Evolutionary conservation across 64 coral and sea anemone genomes (phyloP), one percentile per base, ranked within the genome.

Genomic region (Pachyseris speciosa): DNA sequence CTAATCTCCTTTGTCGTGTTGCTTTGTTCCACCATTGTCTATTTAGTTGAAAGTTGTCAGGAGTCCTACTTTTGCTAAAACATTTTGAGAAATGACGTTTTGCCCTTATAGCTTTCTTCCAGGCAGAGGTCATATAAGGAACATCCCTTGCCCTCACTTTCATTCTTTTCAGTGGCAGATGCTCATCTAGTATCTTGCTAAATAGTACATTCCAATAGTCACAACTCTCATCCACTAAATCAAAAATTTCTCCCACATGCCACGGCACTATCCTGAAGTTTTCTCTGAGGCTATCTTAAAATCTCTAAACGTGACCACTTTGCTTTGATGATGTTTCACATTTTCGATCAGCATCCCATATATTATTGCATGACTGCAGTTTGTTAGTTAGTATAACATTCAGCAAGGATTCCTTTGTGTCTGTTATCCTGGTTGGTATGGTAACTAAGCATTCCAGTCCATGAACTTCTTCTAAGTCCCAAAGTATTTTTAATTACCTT

Each of bases 21-120:
- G 74, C 74, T 47, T 78, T 40, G 41, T 78, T 78, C 74, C 74
- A 43, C 74, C 74, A 78, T 50, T 78, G 47, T 1, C 47, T 7
- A 9, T 49, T 49, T 49, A 49, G 47, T 49, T 49, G 7, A 49
- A 49, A 49, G 47, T 49, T 49, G 7, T 49, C 47, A 7, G 1
- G 47, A 9, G 47, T 49, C 47, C 47, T 49, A 49, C 7, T 49
- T 49, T 49, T 7, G 47, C 47, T 49, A 49, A 49, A 1, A 9
- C 47, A 15, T 49, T 49, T 49, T 15, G 47, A 49, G 15, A 49
- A 49, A 49, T 15, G 47, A 1, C 47, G 15, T 15, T 49, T 49
- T 49, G 0, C 0, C 0, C 47, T n/a, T n/a, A n/a, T n/a, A n/a
- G n/a, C n/a, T n/a, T n/a, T n/a, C n/a, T n/a, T n/a, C n/a, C n/a